phyloP scores from a whole-genome alignment of 92 coral and sea anemone genomes.

The Phenganax subtilis region DNA sequence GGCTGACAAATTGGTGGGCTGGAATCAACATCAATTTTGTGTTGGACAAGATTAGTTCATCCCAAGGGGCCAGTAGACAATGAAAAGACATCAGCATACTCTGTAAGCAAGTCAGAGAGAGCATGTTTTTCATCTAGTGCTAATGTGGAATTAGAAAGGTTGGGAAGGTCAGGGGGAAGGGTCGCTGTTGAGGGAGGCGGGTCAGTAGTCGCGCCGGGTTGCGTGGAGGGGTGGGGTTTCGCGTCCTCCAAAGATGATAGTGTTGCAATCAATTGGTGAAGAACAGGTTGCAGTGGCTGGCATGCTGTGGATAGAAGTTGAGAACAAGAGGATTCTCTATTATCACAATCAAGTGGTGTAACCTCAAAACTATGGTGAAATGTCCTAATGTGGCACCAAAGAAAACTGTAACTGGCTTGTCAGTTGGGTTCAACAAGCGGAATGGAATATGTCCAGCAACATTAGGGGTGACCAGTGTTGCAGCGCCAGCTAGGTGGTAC shows the following conservation, averaged over 20 bases:
- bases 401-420: constrained; percentile 30
- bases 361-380: neutral
- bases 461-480: neutral
- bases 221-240: neutral
- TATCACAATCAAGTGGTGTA: neutral
- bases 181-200: neutral
- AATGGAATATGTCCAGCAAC: neutral
- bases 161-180: neutral
- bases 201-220: neutral
- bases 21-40: constrained; percentile 26
- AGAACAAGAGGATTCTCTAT: too few species aligned
- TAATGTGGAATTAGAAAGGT: neutral
- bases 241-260: neutral
- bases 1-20: constrained; percentile 33
- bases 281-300: too few species aligned
- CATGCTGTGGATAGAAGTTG: too few species aligned
- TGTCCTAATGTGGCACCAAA: constrained; percentile 16
- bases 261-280: too few species aligned
- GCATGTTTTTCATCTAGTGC: neutral
- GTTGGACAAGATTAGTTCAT: constrained; percentile 25
- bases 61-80: constrained; percentile 26
- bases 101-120: neutral
- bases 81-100: constrained; percentile 28
- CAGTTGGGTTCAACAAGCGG: constrained; percentile 33
- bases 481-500: constrained; percentile 1